Evolutionary conservation across 2,888 invertebrate species (phyloP), one percentile per base, ranked within the genome.

Genomic region (Aromia moschata): DNA sequence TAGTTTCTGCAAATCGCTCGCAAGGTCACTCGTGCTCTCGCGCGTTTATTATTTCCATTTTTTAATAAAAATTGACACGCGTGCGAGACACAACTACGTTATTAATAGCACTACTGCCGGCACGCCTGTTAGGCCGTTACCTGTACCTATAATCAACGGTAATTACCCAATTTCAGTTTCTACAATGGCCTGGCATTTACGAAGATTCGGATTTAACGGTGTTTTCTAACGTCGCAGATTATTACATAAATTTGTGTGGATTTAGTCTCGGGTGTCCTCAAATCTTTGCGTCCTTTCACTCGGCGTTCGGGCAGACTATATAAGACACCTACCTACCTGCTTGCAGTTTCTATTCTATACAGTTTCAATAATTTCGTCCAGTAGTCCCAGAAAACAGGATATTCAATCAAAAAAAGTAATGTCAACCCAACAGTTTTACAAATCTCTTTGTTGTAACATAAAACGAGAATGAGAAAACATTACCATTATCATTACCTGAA

Each of bases 211-310:
- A 5, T 25, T 7, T 25, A 25, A 25, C 7, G 25, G 25, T 25
- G 3, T 25, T 25, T 25, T 3, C 7, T 25, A 3, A 3, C 25
- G 25, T 25, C 25, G 25, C 25, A 25, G 25, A 25, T 25, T 25
- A 3, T 25, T 25, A 25, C 25, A 25, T 25, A 25, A 25, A 25
- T 25, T 7, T 3, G 25, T n/a, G n/a, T 25, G 7, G 7, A 25
- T 25, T 25, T 25, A 25, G 25, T 25, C 25, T 5, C 3, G 25
- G 7, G 1, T 17, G 40, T 40, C 40, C 40, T 40, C 18, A 40
- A 40, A 17, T 40, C 40, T 10, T 40, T 17, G 7, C 40, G 17
- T 40, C 40, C 40, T 40, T 40, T 40, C 40, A 40, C 40, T 40
- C 17, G 17, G 25, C 25, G n/a, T n/a, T n/a, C n/a, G n/a, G n/a